phyloP scores from a whole-genome alignment of 1,140 invertebrate species.

The Drosophila punjabiensis region DNA sequence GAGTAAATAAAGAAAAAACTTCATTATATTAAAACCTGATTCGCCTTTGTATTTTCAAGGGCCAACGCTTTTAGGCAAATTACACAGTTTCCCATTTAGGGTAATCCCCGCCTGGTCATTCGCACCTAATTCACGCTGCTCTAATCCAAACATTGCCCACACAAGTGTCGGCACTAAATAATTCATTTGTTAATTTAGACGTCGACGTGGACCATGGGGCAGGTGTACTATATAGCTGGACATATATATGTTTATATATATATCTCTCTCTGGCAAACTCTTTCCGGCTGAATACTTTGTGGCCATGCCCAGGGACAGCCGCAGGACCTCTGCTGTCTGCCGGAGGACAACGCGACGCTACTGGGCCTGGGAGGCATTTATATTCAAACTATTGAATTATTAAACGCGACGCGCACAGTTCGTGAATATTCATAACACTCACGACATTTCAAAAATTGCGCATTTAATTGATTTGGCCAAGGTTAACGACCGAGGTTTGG shows the following conservation, averaged over 20 bases:
- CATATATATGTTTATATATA: background rate
- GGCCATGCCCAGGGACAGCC: background rate
- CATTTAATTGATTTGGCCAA: conserved; percentile 70
- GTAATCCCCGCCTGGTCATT: conserved; percentile 71
- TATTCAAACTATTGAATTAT: conserved; percentile 76
- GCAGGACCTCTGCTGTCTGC: background rate
- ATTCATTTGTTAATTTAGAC: conserved; percentile 83
- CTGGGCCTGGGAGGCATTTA: conserved; percentile 54
- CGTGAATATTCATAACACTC: conserved; percentile 74
- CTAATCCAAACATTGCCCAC: conserved; percentile 71
- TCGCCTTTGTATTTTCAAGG: background rate
- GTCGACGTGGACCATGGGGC: conserved; percentile 22
- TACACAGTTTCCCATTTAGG: conserved; percentile 73
- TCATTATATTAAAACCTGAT: background rate
- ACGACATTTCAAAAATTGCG: conserved; percentile 70
- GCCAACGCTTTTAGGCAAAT: conserved; percentile 69
- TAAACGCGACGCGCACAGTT: conserved; percentile 54
- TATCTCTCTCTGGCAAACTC: conserved; percentile 12
- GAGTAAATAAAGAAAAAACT: background rate
- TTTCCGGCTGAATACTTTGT: conserved; percentile 45
- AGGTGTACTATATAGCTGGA: conserved; percentile 1
- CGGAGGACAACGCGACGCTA: conserved; percentile 17
- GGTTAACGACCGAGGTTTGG: conserved; percentile 13
- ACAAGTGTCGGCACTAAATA: conserved; percentile 78
- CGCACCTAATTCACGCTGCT: conserved; percentile 77